Base-by-base conservation (phyloP, 2,888 invertebrate genomes). In the Rhorus exstirpatorius region DNA sequence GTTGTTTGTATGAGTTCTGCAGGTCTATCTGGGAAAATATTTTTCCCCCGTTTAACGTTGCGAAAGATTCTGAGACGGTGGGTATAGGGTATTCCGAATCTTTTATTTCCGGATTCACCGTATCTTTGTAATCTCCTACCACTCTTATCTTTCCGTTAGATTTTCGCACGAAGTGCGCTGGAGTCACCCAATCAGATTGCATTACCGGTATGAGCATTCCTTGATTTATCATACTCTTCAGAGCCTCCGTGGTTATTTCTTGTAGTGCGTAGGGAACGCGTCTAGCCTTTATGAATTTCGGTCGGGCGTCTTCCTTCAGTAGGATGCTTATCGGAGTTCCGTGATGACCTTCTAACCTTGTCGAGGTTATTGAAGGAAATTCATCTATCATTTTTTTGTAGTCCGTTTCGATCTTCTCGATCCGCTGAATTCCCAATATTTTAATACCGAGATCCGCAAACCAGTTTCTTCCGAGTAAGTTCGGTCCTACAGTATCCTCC, bases 121-220 rank as follows among this genome's bases (percentile, higher is more conserved):
- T n/a, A n/a, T n/a, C n/a, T n/a, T n/a, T n/a, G n/a, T n/a, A n/a
- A n/a, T n/a, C n/a, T 51, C n/a, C n/a, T n/a, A n/a, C n/a, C n/a
- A n/a, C n/a, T n/a, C 31, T 31, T 2, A 31, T 31, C 6, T 31
- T 49, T 31, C 71, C 81, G 53, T 80, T 76, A 31, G 46, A 41
- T 68, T 84, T 85, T 12, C 65, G 51, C 35, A 84, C 81, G 53
- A 81, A 82, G 24, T 83, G 77, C 19, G 72, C 77, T n/a, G 85
- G 84, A 31, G 85, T 84, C 8, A 63, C 85, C 83, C 83, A 85
- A 17, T 84, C 83, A 31, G 82, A 84, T 41, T 79, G 79, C 8
- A 70, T 55, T 17, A 79, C 79, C 3, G 63, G 63, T 44, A 46
- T 72, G 19, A 60, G 53, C 58, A 68, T 67, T 63, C 58, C 65